Evolutionary conservation across 2,888 invertebrate species (phyloP).

Genomic region (Cordilura impudica): DNA sequence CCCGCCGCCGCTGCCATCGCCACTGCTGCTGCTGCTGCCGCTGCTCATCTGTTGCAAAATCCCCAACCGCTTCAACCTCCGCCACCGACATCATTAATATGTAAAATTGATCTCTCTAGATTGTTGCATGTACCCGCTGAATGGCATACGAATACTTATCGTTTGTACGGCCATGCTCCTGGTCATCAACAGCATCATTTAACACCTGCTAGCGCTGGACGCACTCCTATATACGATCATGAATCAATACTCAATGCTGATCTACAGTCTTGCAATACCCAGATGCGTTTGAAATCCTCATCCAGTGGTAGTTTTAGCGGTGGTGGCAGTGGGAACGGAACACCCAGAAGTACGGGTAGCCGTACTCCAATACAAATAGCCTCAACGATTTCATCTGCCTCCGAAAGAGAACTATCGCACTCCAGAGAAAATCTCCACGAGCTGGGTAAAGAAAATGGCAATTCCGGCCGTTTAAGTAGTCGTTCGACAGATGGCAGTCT

Average conservation of each 20-base stretch:
- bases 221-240: constrained; percentile 65
- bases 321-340: constrained; percentile 56
- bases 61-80: constrained; percentile 51
- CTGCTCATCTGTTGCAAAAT: constrained; percentile 52
- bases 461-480: constrained; percentile 68
- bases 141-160: constrained; percentile 72
- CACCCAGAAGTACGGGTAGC: constrained; percentile 64
- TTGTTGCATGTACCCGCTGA: constrained; percentile 71
- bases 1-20: constrained; percentile 61
- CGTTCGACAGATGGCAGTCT: constrained; percentile 66
- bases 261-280: constrained; percentile 62
- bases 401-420: constrained; percentile 60
- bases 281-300: constrained; percentile 61
- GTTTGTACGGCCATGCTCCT: constrained; percentile 65
- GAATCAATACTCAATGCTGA: constrained; percentile 66
- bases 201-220: constrained; percentile 54
- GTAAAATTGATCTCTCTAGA: constrained; percentile 75
- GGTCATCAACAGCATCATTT: constrained; percentile 51
- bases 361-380: constrained; percentile 53
- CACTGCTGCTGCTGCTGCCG: constrained; percentile 38
- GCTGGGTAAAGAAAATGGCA: constrained; percentile 34
- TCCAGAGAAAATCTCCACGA: constrained; percentile 63
- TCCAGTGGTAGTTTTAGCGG: constrained; percentile 48
- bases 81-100: constrained; percentile 70
- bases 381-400: constrained; percentile 22